Base-by-base conservation (phyloP, 2,113 vertebrate genomes). In the Stigmatopora nigra region DNA sequence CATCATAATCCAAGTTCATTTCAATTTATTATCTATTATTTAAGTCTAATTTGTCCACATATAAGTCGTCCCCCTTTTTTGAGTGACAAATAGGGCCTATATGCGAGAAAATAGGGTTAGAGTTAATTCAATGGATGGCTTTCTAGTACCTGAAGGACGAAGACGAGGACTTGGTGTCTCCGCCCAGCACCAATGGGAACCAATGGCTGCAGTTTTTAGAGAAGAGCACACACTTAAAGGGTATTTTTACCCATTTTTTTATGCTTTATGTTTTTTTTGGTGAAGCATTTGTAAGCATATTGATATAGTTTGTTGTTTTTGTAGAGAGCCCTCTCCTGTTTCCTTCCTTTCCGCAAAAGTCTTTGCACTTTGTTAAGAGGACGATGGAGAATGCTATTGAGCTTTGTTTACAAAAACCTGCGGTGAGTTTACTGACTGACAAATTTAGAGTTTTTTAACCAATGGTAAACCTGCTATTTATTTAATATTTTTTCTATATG, bases 101-200 rank as follows among this genome's bases (percentile, higher is more conserved):
- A 10, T 41, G 9, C 38, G 38, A 41, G 38, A 10, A 41, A 7
- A 41, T 41, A 31, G 2, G 25, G 25, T 31, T 7, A 41, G 6
- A 41, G 38, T 41, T 7, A 41, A 41, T 41, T 41, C 38, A 7
- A 41, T 41, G 6, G 51, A 14, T 49, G 22, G 10, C n/a, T 59
- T n/a, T 76, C 57, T 64, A 99, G 97, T 99, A 98, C 80, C 89
- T 99, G 67, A 99, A 98, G 87, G 97, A 99, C 71, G 96, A 99
- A 88, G 97, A 99, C 61, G 97, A 99, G 44, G 93, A 95, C 63
- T 92, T 99, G 0, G 92, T 98, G 35, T 98, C 96, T 19, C 95
- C 96, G 1, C 95, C 95, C 48, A 97, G 94, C 79, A 95, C 91
- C 6, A 92, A 95, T 19, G 96, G 94, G 66, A 99, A 99, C 82